Base-by-base conservation (phyloP, 2,888 invertebrate genomes). In the Galerucella nymphaeae region DNA sequence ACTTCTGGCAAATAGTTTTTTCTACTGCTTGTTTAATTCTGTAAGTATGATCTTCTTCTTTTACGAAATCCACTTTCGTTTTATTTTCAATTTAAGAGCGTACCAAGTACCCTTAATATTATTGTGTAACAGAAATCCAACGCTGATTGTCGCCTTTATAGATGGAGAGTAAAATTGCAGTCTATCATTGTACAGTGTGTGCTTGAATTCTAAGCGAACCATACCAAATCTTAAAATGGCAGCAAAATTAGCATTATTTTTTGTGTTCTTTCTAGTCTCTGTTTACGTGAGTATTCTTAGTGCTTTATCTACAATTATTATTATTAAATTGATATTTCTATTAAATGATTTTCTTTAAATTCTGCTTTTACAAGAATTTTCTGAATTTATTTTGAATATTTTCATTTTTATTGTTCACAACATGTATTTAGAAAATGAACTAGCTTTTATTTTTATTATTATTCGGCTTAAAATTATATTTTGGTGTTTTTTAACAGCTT, bases 281-380 rank as follows among this genome's bases (percentile, higher is more conserved):
- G 74, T 81, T 53, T 80, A 80, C 66, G 82, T 81, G 76, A 80
- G 79, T 76, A 53, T 30, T 13, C 55, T 55, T 55, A 20, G 41
- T 63, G 57, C 41, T 38, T 38, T 38, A 38, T 38, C 30, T 38
- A 38, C n/a, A n/a, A n/a, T 0, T 38, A 8, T 38, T 9, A 38
- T 38, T 38, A 38, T 30, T 30, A 8, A 5, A 38, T 38, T 9
- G 30, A 38, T 38, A 38, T 9, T 38, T 38, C 9, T 38, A 5
- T 38, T 1, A 38, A 38, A 38, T 38, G 9, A 9, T 38, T 38
- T 38, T 38, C 1, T n/a, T 6, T 30, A 38, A 38, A 5, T 38
- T 38, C 9, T 38, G 30, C 30, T 38, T 38, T 38, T 8, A 8
- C 6, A 30, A 38, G 1, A 9, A 38, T 38, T 38, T 8, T 38